phyloP scores from a whole-genome alignment of 2,113 vertebrate genomes.

The Eupsittula cactorum region DNA sequence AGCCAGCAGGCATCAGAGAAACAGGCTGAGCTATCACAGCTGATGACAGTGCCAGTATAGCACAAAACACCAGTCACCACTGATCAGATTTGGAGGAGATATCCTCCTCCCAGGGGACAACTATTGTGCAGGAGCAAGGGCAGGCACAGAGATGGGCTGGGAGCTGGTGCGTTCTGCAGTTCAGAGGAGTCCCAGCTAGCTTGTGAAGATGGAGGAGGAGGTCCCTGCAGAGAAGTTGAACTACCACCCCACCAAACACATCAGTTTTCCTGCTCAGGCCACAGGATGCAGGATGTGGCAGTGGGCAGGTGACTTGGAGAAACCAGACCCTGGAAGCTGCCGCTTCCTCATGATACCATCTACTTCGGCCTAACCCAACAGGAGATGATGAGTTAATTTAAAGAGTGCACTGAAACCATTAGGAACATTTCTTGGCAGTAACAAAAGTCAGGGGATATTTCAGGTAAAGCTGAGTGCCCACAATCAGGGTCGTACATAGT shows the following conservation, averaged over 20 bases:
- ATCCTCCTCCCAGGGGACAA: rapidly evolving
- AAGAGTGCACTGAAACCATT: not conserved
- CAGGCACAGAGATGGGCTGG: not conserved
- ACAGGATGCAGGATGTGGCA: not conserved
- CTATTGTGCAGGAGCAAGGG: not conserved
- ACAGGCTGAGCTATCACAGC: not conserved
- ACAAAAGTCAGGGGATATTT: not conserved
- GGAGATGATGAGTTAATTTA: not conserved
- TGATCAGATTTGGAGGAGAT: not conserved
- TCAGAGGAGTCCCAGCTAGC: not conserved
- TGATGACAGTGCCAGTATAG: not conserved
- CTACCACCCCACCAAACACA: rapidly evolving
- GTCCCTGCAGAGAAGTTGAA: not conserved
- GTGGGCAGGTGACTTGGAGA: not conserved
- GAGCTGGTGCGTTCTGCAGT: rapidly evolving
- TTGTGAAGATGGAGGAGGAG: not conserved
- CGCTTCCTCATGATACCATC: not conserved
- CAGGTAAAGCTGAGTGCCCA: not conserved
- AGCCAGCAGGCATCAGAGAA: not conserved
- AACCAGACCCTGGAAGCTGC: not conserved
- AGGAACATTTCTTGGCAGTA: not conserved
- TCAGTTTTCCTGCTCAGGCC: not conserved
- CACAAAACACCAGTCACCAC: not conserved
- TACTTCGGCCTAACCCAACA: not conserved
- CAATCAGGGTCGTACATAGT: not conserved